Conservation (phyloP, 1,140 invertebrate species). For the Colletes gigas region DNA sequence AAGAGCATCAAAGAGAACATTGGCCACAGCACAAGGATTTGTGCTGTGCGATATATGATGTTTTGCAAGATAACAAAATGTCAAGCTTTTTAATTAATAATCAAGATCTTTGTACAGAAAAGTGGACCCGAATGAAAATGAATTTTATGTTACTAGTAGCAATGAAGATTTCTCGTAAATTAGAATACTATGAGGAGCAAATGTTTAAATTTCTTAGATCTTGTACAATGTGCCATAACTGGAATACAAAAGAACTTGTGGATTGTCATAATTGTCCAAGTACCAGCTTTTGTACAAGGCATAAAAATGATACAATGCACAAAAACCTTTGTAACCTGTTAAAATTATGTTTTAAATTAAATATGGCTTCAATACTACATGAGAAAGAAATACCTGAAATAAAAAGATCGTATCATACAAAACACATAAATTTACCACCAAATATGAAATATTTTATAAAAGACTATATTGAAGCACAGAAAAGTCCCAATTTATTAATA, state of each 20-base stretch:
- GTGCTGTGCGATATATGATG: slow-evolving; percentile 61
- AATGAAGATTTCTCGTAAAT: slow-evolving; percentile 56
- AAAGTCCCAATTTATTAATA: slow-evolving; percentile 38
- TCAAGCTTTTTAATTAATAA: slow-evolving; percentile 40
- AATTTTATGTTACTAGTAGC: slow-evolving; percentile 67
- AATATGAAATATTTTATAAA: slow-evolving; percentile 68
- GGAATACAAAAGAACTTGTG: slow-evolving; percentile 45
- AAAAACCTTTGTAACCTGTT: slow-evolving; percentile 56
- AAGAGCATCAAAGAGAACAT: slow-evolving; percentile 72
- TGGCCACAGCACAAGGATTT: slow-evolving; percentile 73
- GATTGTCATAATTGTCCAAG: slow-evolving; percentile 66
- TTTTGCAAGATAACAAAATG: slow-evolving; percentile 35
- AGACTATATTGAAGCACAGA: slow-evolving; percentile 56
- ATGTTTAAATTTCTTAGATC: slow-evolving; percentile 71
- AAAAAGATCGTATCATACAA: slow-evolving; percentile 51
- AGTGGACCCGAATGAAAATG: slow-evolving; percentile 63
- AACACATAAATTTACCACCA: slow-evolving; percentile 54
- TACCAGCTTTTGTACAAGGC: slow-evolving; percentile 66
- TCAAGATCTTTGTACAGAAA: slow-evolving; percentile 31
- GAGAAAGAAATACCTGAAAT: slow-evolving; percentile 53
- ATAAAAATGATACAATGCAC: slow-evolving; percentile 56
- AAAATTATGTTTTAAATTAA: slow-evolving; percentile 59
- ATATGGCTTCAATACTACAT: slow-evolving; percentile 53
- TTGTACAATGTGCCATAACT: slow-evolving; percentile 67
- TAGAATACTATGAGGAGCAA: slow-evolving; percentile 67